phyloP scores from a whole-genome alignment of 2,113 vertebrate species.

The Aepyceros melampus region DNA sequence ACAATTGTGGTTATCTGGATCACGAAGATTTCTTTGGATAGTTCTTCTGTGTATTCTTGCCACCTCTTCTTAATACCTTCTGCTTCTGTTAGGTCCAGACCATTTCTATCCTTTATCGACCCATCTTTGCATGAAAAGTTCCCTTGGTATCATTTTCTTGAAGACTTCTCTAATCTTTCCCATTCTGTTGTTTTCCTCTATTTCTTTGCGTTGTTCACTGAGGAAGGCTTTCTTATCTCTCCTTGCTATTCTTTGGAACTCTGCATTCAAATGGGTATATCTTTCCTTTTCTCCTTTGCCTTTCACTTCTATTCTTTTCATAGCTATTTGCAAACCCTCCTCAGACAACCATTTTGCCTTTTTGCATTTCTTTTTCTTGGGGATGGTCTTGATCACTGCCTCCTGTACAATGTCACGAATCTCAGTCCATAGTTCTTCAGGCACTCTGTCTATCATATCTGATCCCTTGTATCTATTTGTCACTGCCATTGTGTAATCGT shows the following conservation, averaged over 20 bases:
- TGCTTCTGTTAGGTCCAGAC: background rate
- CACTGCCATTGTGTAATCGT: background rate
- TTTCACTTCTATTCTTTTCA: background rate
- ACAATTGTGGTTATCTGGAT: background rate
- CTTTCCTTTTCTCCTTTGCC: background rate
- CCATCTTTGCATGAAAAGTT: background rate
- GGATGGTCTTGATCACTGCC: background rate
- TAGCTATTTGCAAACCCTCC: background rate
- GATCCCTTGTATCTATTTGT: background rate
- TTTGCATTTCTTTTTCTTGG: background rate
- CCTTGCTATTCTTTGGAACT: background rate
- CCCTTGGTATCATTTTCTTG: background rate
- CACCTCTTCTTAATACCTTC: background rate
- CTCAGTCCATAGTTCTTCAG: background rate
- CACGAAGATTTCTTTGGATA: background rate
- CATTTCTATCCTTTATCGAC: background rate
- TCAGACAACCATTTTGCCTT: background rate
- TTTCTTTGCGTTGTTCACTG: background rate
- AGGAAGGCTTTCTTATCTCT: background rate
- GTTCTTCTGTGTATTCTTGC: background rate
- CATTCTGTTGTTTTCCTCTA: background rate
- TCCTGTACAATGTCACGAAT: accelerated
- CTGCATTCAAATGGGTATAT: background rate
- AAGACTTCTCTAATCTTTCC: background rate
- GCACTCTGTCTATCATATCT: background rate